These are phyloP conservation scores for Phrynosoma platyrhinos DNA, from an alignment of 2,113 vertebrate genomes.

Conservation along the genomic window DNA sequence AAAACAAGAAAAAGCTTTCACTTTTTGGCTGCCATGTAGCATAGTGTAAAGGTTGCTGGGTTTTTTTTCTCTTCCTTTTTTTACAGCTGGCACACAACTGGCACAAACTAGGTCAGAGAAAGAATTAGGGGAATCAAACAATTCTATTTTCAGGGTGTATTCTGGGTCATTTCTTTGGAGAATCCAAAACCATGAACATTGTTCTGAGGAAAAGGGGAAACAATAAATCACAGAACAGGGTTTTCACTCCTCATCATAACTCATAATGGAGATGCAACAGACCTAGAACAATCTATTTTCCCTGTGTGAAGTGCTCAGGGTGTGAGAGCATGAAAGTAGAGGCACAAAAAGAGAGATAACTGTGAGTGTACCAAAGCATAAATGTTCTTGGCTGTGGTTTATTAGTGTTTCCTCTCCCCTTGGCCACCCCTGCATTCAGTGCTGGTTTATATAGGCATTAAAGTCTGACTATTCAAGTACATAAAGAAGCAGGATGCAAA, in stretches of 20 bases:
- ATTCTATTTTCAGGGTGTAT: slow-evolving; percentile 4
- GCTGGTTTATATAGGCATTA: background rate
- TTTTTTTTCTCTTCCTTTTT: background rate
- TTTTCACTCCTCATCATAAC: background rate
- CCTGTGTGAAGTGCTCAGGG: background rate
- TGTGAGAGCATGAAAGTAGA: background rate
- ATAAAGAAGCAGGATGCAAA: background rate
- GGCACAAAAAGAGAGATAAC: background rate
- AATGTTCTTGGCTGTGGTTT: background rate
- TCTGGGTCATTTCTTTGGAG: slow-evolving; percentile 20
- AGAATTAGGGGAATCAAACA: background rate
- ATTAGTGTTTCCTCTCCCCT: background rate
- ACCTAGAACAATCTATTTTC: background rate
- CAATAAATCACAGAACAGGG: background rate
- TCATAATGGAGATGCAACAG: background rate
- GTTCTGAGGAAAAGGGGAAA: slow-evolving; percentile 27
- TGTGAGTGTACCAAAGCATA: background rate
- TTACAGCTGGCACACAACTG: background rate
- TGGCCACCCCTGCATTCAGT: background rate
- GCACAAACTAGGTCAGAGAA: background rate
- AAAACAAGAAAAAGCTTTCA: background rate
- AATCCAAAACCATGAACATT: background rate
- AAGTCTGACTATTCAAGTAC: background rate
- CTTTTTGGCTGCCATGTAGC: background rate
- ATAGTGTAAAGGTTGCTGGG: background rate